These are phyloP conservation scores for Tenthredo amoena DNA, from an alignment of 2,888 invertebrate genomes.

Conservation along the genomic window DNA sequence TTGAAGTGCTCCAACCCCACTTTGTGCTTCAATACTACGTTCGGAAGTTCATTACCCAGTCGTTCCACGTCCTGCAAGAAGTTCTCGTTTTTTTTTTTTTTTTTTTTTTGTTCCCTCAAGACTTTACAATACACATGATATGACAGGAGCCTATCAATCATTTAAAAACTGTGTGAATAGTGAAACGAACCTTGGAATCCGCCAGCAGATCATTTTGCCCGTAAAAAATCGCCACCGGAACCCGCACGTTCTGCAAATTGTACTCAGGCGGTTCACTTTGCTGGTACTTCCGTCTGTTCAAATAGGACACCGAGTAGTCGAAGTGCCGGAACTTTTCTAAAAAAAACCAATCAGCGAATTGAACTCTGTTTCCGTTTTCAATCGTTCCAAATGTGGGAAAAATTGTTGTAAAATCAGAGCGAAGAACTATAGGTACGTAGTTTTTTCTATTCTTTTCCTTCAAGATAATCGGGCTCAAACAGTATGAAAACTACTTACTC, in stretches of 20 bases:
- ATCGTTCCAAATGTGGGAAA: background rate
- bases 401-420: slow-evolving; percentile 48
- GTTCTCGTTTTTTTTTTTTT: slow-evolving; percentile 29
- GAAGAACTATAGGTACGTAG: background rate
- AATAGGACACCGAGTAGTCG: slow-evolving; percentile 78
- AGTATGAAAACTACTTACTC: slow-evolving; percentile 57
- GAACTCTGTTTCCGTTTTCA: background rate
- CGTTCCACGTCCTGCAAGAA: slow-evolving; percentile 80
- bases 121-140: background rate
- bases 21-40: slow-evolving; percentile 70
- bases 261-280: slow-evolving; percentile 81
- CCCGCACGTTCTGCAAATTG: slow-evolving; percentile 80
- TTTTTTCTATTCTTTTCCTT: background rate
- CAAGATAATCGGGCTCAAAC: background rate
- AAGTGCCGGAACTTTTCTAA: slow-evolving; percentile 78
- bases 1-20: slow-evolving; percentile 67
- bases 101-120: background rate
- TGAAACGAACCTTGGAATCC: slow-evolving; percentile 71
- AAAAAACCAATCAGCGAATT: slow-evolving; percentile 34
- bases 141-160: background rate
- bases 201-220: slow-evolving; percentile 85
- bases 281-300: slow-evolving; percentile 82
- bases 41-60: slow-evolving; percentile 80
- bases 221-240: slow-evolving; percentile 85
- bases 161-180: background rate